phyloP scores from a whole-genome alignment of 2,113 vertebrate species.

The Sebastes schlegelii region DNA sequence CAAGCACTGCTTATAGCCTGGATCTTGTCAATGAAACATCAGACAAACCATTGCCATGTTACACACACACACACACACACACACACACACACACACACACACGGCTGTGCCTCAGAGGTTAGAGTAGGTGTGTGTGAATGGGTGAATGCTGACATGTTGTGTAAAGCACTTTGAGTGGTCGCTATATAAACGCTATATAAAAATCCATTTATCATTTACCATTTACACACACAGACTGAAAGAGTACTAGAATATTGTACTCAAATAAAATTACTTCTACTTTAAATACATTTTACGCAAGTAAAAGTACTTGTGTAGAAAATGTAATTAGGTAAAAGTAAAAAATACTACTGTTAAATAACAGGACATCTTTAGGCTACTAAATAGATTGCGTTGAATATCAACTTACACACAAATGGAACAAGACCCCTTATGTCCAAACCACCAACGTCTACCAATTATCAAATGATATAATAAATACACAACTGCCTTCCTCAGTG shows the following conservation, averaged over 20 bases:
- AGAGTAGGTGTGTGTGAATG: too few relatives aligned
- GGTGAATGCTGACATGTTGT: too few relatives aligned
- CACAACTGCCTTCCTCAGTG: not conserved
- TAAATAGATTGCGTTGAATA: not conserved
- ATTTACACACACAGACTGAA: not conserved
- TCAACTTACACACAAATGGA: not conserved
- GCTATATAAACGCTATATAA: too few relatives aligned
- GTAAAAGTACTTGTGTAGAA: not conserved
- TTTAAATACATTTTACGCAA: not conserved
- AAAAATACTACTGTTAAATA: not conserved
- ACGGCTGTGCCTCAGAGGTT: too few relatives aligned
- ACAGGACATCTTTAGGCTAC: not conserved
- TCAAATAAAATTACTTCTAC: not conserved
- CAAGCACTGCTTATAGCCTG: not conserved
- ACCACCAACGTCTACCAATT: not conserved
- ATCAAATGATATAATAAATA: not conserved
- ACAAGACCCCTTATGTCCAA: not conserved
- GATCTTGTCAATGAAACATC: not conserved
- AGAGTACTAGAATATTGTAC: not conserved
- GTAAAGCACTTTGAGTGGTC: too few relatives aligned
- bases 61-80: not conserved
- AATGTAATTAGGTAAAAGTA: not conserved
- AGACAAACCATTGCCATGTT: constrained; percentile 12
- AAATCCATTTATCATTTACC: too few relatives aligned
- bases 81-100: not conserved